These are phyloP conservation scores for Antrozous pallidus DNA, from an alignment of 2,797 vertebrate genomes.

Conservation along the genomic window DNA sequence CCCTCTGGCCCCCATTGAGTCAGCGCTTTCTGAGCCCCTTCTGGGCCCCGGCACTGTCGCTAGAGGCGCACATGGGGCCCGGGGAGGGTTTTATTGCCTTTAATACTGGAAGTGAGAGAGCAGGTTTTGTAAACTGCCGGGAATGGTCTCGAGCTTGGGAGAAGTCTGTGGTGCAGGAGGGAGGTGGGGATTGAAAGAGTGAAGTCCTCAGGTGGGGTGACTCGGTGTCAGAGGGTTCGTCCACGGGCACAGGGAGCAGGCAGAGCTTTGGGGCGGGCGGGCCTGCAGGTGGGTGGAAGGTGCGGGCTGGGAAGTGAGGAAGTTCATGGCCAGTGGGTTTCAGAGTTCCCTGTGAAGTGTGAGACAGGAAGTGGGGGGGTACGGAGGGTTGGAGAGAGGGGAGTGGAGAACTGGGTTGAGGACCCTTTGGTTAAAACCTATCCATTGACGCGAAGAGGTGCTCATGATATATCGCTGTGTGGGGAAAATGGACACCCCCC, in stretches of 20 bases:
- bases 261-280: accelerated
- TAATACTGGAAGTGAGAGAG: neutral
- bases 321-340: neutral
- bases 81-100: neutral
- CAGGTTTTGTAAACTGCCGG: neutral
- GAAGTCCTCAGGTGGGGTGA: neutral
- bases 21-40: neutral
- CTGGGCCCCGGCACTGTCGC: neutral
- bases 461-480: neutral
- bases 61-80: neutral
- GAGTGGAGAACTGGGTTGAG: neutral
- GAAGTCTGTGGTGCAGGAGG: accelerated
- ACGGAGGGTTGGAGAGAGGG: neutral
- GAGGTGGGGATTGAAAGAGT: neutral
- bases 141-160: accelerated
- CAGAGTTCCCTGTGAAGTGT: neutral
- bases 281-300: neutral
- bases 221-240: neutral
- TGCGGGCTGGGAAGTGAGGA: neutral
- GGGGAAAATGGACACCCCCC: neutral
- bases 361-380: neutral
- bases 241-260: neutral
- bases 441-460: neutral
- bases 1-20: accelerated
- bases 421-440: neutral